phyloP scores from a whole-genome alignment of 1,140 invertebrate species.

The Galendromus occidentalis region DNA sequence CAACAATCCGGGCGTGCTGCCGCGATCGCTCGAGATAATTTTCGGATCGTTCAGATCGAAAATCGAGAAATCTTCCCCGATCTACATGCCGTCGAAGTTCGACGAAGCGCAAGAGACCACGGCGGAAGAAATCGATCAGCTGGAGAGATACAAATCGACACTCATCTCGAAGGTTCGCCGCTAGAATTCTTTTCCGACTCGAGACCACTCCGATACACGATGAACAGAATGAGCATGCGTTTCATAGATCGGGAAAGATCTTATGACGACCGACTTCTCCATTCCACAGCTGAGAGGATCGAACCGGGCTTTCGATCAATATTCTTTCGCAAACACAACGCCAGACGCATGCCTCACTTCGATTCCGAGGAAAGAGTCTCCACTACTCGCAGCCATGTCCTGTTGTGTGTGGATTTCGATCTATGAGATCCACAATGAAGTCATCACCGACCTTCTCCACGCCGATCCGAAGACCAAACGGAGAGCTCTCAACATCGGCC shows the following conservation, averaged over 20 bases:
- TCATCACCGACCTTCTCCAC: conserved; percentile 30
- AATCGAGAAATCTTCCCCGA: not conserved
- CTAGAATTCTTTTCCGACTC: too few relatives aligned
- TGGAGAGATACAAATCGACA: not conserved
- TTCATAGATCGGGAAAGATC: too few relatives aligned
- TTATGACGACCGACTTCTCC: too few relatives aligned
- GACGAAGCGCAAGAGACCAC: not conserved
- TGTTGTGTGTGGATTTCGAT: conserved; percentile 28
- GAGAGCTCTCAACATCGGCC: conserved; percentile 12
- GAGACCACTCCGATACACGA: too few relatives aligned
- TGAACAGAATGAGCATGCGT: too few relatives aligned
- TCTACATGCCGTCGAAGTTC: not conserved
- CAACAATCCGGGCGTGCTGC: not conserved
- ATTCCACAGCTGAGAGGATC: not conserved
- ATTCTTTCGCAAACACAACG: not conserved
- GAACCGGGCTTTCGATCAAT: not conserved
- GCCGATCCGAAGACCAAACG: conserved; percentile 22
- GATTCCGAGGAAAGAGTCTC: not conserved
- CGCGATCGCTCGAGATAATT: not conserved
- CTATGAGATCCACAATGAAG: conserved; percentile 32
- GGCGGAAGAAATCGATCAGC: not conserved
- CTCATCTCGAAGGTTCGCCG: not conserved
- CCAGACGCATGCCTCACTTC: not conserved
- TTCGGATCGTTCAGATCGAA: not conserved
- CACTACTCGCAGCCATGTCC: not conserved